Evolutionary conservation across 2,888 invertebrate genomes (phyloP), one percentile per base, ranked within the genome.

Genomic region (Dorcus hopei): DNA sequence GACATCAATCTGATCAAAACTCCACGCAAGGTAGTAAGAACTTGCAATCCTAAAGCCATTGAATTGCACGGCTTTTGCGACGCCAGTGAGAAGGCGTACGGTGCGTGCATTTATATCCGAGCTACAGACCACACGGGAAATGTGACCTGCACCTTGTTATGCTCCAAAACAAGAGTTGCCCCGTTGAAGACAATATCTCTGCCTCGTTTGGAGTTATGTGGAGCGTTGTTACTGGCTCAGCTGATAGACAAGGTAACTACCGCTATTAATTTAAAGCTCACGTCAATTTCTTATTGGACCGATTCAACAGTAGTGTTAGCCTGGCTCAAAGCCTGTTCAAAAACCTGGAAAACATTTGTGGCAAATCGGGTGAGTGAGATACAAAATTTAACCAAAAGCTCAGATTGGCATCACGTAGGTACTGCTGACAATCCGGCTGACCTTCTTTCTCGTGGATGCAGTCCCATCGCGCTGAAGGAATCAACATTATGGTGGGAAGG

Each of bases 41-140:
- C 14, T 9, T 9, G 40, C 26, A 41, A 45, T 9, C 14, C 14
- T 14, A 14, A 14, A 14, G 9, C 56, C 0, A 40, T 62, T 1
- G 55, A 65, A 38, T 33, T 70, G 11, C 64, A 65, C 52, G 68
- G 66, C 6, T 72, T 68, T 61, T 63, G 58, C 2, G 69, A 71
- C 54, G 68, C 69, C 2, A 9, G 69, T 69, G 3, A 62, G 14
- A 14, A 14, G 14, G 14, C 14, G 14, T 14, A 14, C 14, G 14
- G 14, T 14, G 14, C 14, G 14, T 14, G 23, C 49, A 14, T 58
- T n/a, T 54, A 58, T 47, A 14, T 54, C 11, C n/a, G 49, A 47
- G 16, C 54, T 6, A 43, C 11, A 9, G 42, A 23, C 26, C 38
- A 49, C 8, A 3, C n/a, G 3, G 4, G 11, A 19, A 39, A 23